Base-by-base conservation (phyloP, 2,113 vertebrate genomes). In the Rhodinocichla rosea region DNA sequence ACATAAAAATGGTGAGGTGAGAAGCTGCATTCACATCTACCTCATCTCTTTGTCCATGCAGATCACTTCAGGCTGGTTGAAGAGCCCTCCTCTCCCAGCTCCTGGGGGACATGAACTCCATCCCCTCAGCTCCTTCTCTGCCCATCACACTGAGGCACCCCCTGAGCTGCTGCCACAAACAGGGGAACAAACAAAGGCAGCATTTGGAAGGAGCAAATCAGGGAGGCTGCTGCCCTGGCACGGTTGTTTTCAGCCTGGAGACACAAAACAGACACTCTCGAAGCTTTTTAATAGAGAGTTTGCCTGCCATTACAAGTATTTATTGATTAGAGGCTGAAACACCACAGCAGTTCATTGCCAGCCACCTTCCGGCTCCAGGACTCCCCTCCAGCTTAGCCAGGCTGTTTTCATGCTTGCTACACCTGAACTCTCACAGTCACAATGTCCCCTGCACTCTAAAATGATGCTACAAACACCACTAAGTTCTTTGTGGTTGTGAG, bases 391-490 rank as follows among this genome's bases (percentile, higher is more conserved):
- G 28, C 22, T 75, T 12, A 28, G 37, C 24, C 57, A 39, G 15
- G n/a, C 13, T 69, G 7, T 44, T 83, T 62, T 42, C n/a, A 19
- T 21, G 13, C 18, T 80, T 60, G 26, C 59, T 73, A 21, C 76
- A 81, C 83, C 76, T 81, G 32, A 69, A 53, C 14, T 40, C 9
- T 35, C 40, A 5, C 20, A 47, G 15, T 8, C 76, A 47, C 16
- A 81, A 78, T 3, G 32, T 1, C 33, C 47, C 2, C 15, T 52
- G 9, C 13, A 1, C 33, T 71, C 91, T 39, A 10, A 59, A 89
- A 24, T 1, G 16, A 37, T 3, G 27, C 49, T 24, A 4, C 2
- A 1, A 17, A 22, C 24, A 19, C 30, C 42, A 11, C 10, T 0
- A 9, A 86, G 7, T 7, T 39, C 44, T 5, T 9, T 39, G 56